These are phyloP conservation scores for Aleiodes alternator DNA, from an alignment of 2,888 invertebrate genomes.

Conservation along the genomic window DNA sequence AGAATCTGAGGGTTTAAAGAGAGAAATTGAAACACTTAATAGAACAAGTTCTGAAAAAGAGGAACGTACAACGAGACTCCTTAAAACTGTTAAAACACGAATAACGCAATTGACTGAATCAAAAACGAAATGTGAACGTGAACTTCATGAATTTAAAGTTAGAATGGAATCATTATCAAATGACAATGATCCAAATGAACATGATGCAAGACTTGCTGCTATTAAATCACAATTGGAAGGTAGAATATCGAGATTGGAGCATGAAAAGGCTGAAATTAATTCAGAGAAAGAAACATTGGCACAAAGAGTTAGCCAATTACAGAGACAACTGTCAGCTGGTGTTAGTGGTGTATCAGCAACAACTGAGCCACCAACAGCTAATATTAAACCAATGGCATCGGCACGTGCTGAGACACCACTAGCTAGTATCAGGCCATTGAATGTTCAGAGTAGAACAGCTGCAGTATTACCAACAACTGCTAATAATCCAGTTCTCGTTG, in stretches of 20 bases:
- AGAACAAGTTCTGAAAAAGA: conserved; percentile 80
- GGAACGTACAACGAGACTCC: conserved; percentile 81
- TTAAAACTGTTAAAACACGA: conserved; percentile 85
- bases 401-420: conserved; percentile 90
- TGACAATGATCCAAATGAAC: conserved; percentile 70
- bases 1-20: conserved; percentile 82
- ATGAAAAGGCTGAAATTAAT: conserved; percentile 82
- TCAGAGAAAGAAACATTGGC: conserved; percentile 83
- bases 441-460: conserved; percentile 81
- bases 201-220: conserved; percentile 77
- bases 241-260: conserved; percentile 82
- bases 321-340: conserved; percentile 83
- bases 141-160: conserved; percentile 67
- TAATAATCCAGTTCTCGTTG: conserved; percentile 71
- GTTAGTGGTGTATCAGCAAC: conserved; percentile 78
- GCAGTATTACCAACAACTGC: conserved; percentile 88
- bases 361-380: conserved; percentile 87
- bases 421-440: conserved; percentile 95
- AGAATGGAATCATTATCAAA: conserved; percentile 65
- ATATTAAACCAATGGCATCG: conserved; percentile 93
- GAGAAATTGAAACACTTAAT: conserved; percentile 81
- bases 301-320: conserved; percentile 83
- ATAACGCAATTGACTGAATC: conserved; percentile 85
- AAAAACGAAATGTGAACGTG: conserved; percentile 78
- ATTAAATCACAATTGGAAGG: conserved; percentile 85